phyloP scores from a whole-genome alignment of 2,797 vertebrate genomes.

The Gila robusta region DNA sequence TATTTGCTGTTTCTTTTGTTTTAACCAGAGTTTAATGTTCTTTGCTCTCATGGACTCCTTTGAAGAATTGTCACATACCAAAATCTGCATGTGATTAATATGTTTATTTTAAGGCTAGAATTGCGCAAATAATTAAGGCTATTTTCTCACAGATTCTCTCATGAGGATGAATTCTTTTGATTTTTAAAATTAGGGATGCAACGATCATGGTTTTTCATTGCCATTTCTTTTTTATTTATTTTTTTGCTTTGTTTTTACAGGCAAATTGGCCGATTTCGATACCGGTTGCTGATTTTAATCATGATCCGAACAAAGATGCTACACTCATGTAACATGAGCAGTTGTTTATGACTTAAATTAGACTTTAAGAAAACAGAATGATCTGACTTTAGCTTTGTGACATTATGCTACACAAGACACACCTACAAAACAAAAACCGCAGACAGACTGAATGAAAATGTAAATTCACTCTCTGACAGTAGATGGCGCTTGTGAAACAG shows the following conservation, averaged over 20 bases:
- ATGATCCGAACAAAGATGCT: background rate
- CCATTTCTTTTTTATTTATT: background rate
- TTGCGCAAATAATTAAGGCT: background rate
- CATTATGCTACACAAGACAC: background rate
- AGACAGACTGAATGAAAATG: background rate
- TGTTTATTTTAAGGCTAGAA: background rate
- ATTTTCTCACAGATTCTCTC: background rate
- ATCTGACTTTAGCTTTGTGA: background rate
- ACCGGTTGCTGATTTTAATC: background rate
- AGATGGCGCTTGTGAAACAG: background rate
- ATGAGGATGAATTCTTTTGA: background rate
- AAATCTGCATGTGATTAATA: background rate
- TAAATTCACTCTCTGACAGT: background rate
- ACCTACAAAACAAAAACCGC: background rate
- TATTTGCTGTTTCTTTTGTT: constrained; percentile 44
- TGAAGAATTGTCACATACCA: background rate
- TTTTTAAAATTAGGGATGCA: background rate
- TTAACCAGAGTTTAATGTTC: constrained; percentile 15
- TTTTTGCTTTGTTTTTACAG: background rate
- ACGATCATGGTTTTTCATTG: background rate
- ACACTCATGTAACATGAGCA: background rate
- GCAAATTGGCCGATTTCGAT: background rate
- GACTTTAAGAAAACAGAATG: background rate
- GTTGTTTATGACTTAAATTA: background rate
- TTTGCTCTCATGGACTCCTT: background rate